Percentiles rank a stretch among this genome's conserved stretches.
phyloP scores from a whole-genome alignment of 1,140 invertebrate genomes.

The Cotesia vestalis region DNA sequence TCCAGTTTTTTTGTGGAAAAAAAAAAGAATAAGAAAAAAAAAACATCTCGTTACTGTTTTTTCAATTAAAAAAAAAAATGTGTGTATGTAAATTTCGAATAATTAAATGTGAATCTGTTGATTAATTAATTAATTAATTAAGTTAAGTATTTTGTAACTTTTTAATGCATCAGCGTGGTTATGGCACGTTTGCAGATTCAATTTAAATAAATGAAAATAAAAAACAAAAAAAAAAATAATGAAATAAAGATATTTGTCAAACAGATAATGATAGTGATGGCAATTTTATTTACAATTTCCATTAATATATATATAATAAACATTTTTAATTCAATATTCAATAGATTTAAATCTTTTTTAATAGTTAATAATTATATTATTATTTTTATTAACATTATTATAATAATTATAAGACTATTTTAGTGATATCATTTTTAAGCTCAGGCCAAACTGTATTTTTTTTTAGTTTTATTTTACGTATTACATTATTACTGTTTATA shows the following conservation, averaged over 20 bases:
- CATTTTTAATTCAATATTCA: not conserved
- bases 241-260: conserved; percentile 1
- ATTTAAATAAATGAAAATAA: conserved; percentile 19
- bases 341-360: not conserved
- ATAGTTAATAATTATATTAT: conserved; percentile 20
- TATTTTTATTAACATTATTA: conserved; percentile 29
- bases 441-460: not conserved
- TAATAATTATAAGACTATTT: conserved; percentile 30
- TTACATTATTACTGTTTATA: not conserved
- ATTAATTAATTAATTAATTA: conserved; percentile 23
- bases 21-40: conserved; percentile 14
- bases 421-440: conserved; percentile 19
- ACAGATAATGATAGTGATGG: conserved; percentile 48
- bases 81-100: not conserved
- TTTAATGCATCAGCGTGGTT: conserved; percentile 38
- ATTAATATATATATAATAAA: conserved; percentile 17
- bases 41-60: not conserved
- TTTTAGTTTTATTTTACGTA: not conserved
- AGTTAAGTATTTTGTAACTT: conserved; percentile 54
- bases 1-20: conserved; percentile 1
- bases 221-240: conserved; percentile 39
- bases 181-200: conserved; percentile 10
- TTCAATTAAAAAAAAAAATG: not conserved
- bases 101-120: not conserved
- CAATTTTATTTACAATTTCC: conserved; percentile 56